Evolutionary conservation across 2,888 invertebrate species (phyloP).

Genomic region (Tinea pellionella): DNA sequence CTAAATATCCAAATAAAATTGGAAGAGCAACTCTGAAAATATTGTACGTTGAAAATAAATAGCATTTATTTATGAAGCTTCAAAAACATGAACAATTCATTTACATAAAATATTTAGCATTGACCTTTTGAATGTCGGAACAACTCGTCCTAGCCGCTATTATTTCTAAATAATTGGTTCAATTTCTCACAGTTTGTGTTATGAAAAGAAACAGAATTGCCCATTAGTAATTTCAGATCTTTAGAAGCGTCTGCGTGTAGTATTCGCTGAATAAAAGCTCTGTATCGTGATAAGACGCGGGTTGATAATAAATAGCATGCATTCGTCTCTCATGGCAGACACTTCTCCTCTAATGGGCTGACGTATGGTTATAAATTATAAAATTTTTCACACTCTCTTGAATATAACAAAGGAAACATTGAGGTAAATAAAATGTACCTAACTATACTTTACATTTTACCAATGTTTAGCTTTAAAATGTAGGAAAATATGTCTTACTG

Average conservation of each 20-base stretch:
- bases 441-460: no score
- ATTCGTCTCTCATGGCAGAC: slow-evolving; percentile 37
- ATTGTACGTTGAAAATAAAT: neutral
- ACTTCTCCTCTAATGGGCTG: slow-evolving; percentile 47
- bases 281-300: neutral
- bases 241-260: neutral
- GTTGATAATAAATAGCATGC: slow-evolving; percentile 34
- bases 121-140: neutral
- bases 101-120: neutral
- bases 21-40: no score
- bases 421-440: neutral
- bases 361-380: slow-evolving; percentile 55
- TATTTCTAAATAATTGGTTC: neutral
- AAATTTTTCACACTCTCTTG: slow-evolving; percentile 32
- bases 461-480: no score
- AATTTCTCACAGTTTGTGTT: neutral
- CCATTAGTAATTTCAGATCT: neutral
- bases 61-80: neutral
- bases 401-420: neutral
- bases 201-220: neutral
- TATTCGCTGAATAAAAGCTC: neutral
- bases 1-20: no score
- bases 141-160: neutral
- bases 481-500: no score
- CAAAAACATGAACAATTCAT: neutral